Conservation (phyloP, 2,113 vertebrate species). For the Sciurus niger region DNA sequence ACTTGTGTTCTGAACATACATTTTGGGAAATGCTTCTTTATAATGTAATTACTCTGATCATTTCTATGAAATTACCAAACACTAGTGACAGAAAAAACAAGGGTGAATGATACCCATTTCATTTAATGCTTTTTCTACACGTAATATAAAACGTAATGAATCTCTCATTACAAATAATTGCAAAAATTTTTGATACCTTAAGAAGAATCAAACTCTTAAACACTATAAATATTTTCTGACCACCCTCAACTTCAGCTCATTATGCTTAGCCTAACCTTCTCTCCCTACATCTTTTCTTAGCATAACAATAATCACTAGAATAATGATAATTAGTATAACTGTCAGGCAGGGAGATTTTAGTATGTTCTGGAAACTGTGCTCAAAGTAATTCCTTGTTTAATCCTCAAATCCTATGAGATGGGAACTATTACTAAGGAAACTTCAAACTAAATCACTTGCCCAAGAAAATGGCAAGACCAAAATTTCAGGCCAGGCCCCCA, state of each 20-base stretch:
- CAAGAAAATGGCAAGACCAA: background rate
- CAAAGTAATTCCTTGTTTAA: conserved; percentile 11
- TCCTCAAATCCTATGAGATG: background rate
- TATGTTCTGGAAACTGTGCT: background rate
- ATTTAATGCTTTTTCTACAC: too few relatives aligned
- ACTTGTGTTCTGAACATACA: background rate
- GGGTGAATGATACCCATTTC: background rate
- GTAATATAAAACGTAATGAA: background rate
- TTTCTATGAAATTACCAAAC: background rate
- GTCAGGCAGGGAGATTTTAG: background rate
- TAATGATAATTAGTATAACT: background rate
- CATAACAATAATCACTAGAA: background rate
- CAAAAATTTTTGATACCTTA: background rate
- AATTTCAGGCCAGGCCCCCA: background rate
- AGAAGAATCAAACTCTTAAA: background rate
- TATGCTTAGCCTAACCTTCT: background rate
- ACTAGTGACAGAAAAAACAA: background rate
- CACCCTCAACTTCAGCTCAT: background rate
- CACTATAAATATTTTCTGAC: background rate
- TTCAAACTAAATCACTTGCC: background rate
- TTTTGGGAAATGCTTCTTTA: conserved; percentile 13
- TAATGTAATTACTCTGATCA: background rate
- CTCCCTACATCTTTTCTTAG: background rate
- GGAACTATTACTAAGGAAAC: background rate
- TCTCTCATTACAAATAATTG: conserved; percentile 16